phyloP scores from a whole-genome alignment of 1,140 invertebrate species.

The Marisa cornuarietis region DNA sequence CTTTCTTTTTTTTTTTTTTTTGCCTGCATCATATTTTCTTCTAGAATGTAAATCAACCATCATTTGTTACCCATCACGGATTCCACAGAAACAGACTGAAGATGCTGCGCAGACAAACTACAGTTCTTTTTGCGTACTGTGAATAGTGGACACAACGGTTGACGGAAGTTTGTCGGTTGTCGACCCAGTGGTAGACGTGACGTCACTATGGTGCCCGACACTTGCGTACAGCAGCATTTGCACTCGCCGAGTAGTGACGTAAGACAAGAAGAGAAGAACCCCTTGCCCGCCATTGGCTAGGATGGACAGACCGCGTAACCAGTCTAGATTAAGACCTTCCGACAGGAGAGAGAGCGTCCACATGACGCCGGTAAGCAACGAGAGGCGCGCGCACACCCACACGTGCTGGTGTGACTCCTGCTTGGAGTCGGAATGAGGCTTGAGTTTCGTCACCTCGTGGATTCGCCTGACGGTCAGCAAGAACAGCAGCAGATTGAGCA shows the following conservation, averaged over 20 bases:
- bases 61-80: too few relatives aligned
- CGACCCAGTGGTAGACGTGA: too few relatives aligned
- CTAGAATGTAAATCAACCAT: too few relatives aligned
- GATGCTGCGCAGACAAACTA: too few relatives aligned
- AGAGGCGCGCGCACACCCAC: constrained; percentile 30
- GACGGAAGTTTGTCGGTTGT: too few relatives aligned
- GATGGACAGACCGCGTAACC: constrained; percentile 70
- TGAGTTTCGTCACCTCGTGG: background rate
- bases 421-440: background rate
- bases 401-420: constrained; percentile 5
- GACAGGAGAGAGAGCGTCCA: constrained; percentile 70
- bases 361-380: constrained; percentile 68
- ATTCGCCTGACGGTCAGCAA: constrained; percentile 24
- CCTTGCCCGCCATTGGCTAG: constrained; percentile 71
- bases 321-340: constrained; percentile 62
- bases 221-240: background rate
- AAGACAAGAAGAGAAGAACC: constrained; percentile 71
- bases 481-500: constrained; percentile 34
- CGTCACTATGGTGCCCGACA: background rate
- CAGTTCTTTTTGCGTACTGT: too few relatives aligned
- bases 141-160: too few relatives aligned
- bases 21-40: too few relatives aligned
- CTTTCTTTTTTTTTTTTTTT: too few relatives aligned
- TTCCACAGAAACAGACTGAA: too few relatives aligned
- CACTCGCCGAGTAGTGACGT: constrained; percentile 56